Evolutionary conservation across 1,140 invertebrate genomes (phyloP).

Genomic region (Alviniconcha marisindica): DNA sequence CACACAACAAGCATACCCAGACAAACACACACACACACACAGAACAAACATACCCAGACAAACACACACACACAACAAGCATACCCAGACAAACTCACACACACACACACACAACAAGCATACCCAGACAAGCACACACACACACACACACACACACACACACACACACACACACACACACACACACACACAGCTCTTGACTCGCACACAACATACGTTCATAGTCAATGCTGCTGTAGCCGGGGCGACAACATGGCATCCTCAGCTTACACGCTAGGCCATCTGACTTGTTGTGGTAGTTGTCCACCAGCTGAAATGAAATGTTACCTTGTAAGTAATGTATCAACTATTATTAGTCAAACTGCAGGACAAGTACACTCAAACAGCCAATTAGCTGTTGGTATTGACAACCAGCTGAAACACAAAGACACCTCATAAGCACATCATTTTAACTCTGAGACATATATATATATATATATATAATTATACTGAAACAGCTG

Average conservation of each 20-base stretch:
- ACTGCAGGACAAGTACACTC: no score
- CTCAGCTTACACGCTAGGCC: slow-evolving; percentile 73
- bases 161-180: slow-evolving; percentile 21
- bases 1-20: no score
- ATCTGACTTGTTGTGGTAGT: slow-evolving; percentile 75
- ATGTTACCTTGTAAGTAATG: no score
- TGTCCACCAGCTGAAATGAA: slow-evolving; percentile 71
- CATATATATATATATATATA: no score
- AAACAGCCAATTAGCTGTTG: no score
- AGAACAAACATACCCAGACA: neutral
- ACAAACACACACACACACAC: neutral
- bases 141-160: slow-evolving; percentile 11
- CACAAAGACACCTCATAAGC: no score
- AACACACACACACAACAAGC: neutral
- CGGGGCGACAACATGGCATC: slow-evolving; percentile 59
- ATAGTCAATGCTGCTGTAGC: slow-evolving; percentile 55
- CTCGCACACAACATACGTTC: slow-evolving; percentile 47
- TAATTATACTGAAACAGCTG: no score
- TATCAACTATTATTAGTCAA: no score
- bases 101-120: neutral
- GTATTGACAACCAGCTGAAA: no score
- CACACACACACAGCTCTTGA: neutral
- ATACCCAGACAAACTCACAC: neutral
- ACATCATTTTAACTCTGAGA: no score
- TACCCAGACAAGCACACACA: neutral